phyloP scores from a whole-genome alignment of 2,113 vertebrate genomes.

The Falcunculus frontatus region DNA sequence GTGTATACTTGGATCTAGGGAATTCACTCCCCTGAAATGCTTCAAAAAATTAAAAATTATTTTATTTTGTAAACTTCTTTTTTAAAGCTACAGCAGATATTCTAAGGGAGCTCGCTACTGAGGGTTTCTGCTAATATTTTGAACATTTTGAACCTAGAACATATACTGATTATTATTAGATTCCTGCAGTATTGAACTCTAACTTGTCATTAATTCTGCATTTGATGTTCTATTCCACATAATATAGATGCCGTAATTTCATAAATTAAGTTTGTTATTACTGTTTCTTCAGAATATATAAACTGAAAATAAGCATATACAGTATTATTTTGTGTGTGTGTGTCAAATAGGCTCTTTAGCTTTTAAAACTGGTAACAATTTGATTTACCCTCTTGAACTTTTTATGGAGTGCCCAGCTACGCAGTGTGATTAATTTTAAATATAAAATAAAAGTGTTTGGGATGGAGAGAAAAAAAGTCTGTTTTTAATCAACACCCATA shows the following conservation, averaged over 20 bases:
- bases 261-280: not conserved
- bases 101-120: not conserved
- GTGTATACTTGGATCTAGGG: fast-evolving
- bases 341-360: not conserved
- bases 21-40: not conserved
- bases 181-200: not conserved
- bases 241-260: not conserved
- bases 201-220: not conserved
- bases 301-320: not conserved
- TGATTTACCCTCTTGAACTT: not conserved
- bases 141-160: not conserved
- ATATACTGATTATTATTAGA: not conserved
- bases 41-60: not conserved
- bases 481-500: not conserved
- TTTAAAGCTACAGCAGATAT: not conserved
- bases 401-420: not conserved
- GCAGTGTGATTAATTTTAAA: not conserved
- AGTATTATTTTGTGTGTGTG: not conserved
- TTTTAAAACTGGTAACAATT: not conserved
- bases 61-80: not conserved
- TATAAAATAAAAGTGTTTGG: not conserved
- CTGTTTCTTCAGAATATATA: not conserved
- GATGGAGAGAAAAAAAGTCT: not conserved
- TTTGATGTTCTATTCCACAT: not conserved
- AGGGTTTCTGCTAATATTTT: not conserved